Base-by-base conservation (phyloP, 1,140 invertebrate species). In the Adoxophyes honmai region DNA sequence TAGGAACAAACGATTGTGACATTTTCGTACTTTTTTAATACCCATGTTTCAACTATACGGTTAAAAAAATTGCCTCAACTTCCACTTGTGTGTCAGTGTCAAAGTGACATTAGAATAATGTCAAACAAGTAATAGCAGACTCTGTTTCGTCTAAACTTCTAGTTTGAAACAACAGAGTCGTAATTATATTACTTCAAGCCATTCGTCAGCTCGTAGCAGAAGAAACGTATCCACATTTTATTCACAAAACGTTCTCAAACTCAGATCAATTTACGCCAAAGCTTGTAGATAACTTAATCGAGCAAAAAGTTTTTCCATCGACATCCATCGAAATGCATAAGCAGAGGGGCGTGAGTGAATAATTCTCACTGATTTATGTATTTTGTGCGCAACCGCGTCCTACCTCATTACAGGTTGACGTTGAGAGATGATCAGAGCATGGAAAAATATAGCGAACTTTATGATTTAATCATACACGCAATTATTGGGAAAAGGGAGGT, bases 301-400 rank as follows among this genome's bases (percentile, higher is more conserved):
- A 13, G 18, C 18, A 37, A 38, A 28, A 14, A 37, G 16, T 55
- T 52, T 8, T 44, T 34, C 34, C 44, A 42, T 44, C 62, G 52
- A 44, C 60, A 60, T 48, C 39, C 55, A 61, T 57, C 53, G 35
- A 57, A 70, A 69, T 66, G 62, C 53, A 52, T 65, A 63, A 68
- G 53, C 63, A 60, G 61, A 66, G 69, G 70, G 76, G 71, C 68
- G 72, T 71, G 68, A 73, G 74, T 81, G 68, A 81, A 78, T 81
- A 78, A 78, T 82, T 80, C 73, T 62, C 59, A 68, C 68, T 79
- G 75, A 81, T 83, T 81, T 83, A 81, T 82, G 73, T 77, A 65
- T 75, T 68, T 71, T 68, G 59, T 64, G 73, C 71, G 68, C 69
- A 66, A 52, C 33, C 52, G 65, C 67, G 75, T 77, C 73, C 74